Evolutionary conservation across 2,113 vertebrate species (phyloP).

Genomic region (Vireo altiloquus): DNA sequence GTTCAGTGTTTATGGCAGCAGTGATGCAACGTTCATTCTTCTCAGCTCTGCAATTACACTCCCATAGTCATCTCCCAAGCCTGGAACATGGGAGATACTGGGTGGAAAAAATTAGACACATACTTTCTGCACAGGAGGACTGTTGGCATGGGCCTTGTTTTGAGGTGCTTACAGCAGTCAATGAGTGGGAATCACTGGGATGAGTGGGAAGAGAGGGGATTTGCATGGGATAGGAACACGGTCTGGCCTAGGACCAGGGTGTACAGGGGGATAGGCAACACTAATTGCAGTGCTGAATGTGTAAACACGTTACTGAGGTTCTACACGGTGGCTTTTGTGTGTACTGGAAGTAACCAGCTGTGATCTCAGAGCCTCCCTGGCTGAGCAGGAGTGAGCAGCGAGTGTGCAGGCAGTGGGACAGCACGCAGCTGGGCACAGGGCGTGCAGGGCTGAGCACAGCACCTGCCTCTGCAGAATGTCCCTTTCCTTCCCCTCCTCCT

Average conservation of each 20-base stretch:
- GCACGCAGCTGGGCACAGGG: neutral
- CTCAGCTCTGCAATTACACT: slow-evolving; percentile 10
- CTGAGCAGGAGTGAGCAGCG: neutral
- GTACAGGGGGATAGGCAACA: neutral
- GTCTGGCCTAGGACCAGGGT: neutral
- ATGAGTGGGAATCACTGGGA: neutral
- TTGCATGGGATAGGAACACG: neutral
- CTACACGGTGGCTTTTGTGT: neutral
- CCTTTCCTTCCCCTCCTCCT: neutral
- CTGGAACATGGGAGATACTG: slow-evolving; percentile 11
- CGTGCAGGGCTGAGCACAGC: accelerated
- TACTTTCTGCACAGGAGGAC: neutral
- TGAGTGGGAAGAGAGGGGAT: neutral
- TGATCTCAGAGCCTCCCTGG: neutral
- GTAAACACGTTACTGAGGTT: neutral
- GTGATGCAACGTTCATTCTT: slow-evolving; percentile 43
- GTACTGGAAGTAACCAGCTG: accelerated
- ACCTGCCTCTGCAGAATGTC: neutral
- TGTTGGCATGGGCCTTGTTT: neutral
- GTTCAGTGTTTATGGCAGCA: neutral
- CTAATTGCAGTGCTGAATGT: neutral
- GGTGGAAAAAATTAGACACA: neutral
- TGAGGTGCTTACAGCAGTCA: neutral
- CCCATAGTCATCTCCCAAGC: neutral
- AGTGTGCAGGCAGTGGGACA: accelerated